Base-by-base conservation (phyloP, 2,797 vertebrate species). In the Chanos chanos region DNA sequence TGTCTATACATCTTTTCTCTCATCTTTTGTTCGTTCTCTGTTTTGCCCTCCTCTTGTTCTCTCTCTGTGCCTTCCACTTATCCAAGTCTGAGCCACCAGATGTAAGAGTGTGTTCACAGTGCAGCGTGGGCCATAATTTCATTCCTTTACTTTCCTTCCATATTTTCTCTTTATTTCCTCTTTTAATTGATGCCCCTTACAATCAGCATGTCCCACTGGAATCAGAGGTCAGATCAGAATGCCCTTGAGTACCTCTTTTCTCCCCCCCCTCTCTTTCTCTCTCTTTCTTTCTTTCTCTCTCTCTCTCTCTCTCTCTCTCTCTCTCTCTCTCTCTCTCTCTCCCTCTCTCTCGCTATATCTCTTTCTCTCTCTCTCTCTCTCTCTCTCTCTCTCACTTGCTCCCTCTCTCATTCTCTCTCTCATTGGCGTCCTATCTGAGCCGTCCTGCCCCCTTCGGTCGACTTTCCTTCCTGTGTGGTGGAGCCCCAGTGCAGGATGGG, bases 381-480 rank as follows among this genome's bases (percentile, higher is more conserved):
- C 15, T 22, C 47, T 52, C 21, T 45, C 22, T 59, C 21, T 10
- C 21, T 24, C 12, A 36, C 19, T 81, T 79, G 73, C 51, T 72
- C 1, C 10, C 13, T 39, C 37, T 44, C 48, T 24, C 19, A 12
- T 13, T 31, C 45, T 43, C 36, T 10, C 39, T 53, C 63, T 27
- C 72, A 69, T 57, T 74, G 74, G 75, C 77, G 68, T 36, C 39
- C 0, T 65, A 75, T 75, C 72, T 51, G 71, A 82, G 76, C 77
- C 79, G 71, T 47, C 49, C 67, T 59, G 57, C 55, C 72, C 68
- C 72, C 77, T 64, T 71, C 58, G 70, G 67, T 64, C 64, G 18
- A 78, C 68, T 76, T 89, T 87, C 85, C 87, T 91, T 91, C 89
- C 89, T 89, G 83, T 74, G 41, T 77, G 71, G 47, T 19, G 34